These are phyloP conservation scores for Chinchilla lanigera DNA, from an alignment of 2,113 vertebrate species.

Conservation along the genomic window DNA sequence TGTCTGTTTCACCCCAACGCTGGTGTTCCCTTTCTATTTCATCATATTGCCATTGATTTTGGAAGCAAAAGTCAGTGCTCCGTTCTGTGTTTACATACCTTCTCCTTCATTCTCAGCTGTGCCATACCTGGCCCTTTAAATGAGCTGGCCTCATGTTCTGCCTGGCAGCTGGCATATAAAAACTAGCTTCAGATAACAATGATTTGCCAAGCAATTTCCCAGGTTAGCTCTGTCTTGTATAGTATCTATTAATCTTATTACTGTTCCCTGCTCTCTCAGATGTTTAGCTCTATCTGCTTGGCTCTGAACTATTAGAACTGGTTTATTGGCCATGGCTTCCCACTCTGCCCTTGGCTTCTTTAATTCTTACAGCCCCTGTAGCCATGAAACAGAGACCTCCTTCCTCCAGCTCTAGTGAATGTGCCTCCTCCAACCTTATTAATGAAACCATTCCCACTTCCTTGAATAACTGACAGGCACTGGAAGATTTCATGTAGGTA, in stretches of 20 bases:
- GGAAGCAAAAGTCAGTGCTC: not conserved
- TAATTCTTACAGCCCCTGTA: not conserved
- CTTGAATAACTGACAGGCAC: not conserved
- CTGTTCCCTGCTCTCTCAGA: constrained; percentile 29
- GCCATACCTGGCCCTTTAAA: constrained; percentile 53
- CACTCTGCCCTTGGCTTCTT: not conserved
- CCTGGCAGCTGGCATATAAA: constrained; percentile 25
- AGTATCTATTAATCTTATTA: constrained; percentile 67
- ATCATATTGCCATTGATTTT: not conserved
- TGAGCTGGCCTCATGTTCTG: not conserved
- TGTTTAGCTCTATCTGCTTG: not conserved
- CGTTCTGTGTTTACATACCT: not conserved
- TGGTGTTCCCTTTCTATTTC: not conserved
- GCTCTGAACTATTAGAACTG: not conserved
- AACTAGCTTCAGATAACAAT: constrained; percentile 53
- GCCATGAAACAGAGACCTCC: not conserved
- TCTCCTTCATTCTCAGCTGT: not conserved
- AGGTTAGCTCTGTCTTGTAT: constrained; percentile 51
- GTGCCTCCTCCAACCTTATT: not conserved
- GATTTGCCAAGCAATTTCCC: constrained; percentile 58
- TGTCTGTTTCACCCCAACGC: not conserved
- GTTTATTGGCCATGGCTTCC: not conserved
- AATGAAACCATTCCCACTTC: not conserved
- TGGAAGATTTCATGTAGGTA: not conserved
- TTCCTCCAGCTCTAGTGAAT: not conserved